phyloP scores from a whole-genome alignment of 2,797 vertebrate species.

The Lemur catta region DNA sequence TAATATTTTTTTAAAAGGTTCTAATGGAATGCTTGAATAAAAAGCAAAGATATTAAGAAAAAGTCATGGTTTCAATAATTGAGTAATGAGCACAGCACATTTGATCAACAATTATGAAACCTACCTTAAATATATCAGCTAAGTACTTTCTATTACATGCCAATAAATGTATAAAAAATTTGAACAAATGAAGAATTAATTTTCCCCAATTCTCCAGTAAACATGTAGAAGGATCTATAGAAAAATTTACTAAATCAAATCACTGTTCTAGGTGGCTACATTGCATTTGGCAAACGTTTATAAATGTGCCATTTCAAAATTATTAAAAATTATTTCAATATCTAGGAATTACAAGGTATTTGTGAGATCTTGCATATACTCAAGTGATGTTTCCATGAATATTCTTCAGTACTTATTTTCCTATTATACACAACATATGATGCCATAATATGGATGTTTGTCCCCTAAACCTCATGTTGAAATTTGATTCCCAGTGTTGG shows the following conservation, averaged over 20 bases:
- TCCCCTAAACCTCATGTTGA: not conserved
- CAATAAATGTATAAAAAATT: not conserved
- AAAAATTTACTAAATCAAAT: not conserved
- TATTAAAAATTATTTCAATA: not conserved
- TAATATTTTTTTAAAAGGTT: not conserved
- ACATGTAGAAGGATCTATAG: not conserved
- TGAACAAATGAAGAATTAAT: not conserved
- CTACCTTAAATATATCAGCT: not conserved
- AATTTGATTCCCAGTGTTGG: not conserved
- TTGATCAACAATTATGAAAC: not conserved
- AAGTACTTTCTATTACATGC: not conserved
- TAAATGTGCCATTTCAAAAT: not conserved
- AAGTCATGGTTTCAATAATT: not conserved
- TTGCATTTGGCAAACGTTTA: not conserved
- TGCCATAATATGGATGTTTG: not conserved
- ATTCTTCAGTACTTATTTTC: not conserved
- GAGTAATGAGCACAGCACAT: not conserved
- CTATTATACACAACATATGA: not conserved
- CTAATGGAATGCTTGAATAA: not conserved
- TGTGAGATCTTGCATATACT: not conserved
- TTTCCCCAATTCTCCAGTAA: not conserved
- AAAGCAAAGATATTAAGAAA: not conserved
- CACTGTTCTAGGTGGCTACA: not conserved
- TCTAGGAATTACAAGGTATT: not conserved
- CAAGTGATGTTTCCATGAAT: not conserved